Conservation (phyloP, 2,888 invertebrate species). For the Carpatolechia fugitivella region DNA sequence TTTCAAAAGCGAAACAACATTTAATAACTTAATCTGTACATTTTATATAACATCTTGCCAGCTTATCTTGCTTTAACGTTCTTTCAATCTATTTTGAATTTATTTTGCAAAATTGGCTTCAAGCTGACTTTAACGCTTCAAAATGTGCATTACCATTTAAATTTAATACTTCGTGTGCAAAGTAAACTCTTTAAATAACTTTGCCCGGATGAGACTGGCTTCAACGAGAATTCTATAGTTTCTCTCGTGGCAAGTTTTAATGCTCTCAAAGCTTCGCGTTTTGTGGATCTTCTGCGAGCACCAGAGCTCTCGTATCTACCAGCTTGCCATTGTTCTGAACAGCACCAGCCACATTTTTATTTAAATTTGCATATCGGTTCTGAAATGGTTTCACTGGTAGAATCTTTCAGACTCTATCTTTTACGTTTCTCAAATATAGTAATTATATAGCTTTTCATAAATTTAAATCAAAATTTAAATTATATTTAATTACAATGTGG, state of each 20-base stretch:
- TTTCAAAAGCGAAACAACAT: not conserved
- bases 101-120: conserved; percentile 23
- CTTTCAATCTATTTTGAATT: conserved; percentile 10
- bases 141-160: conserved; percentile 25
- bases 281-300: conserved; percentile 36
- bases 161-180: conserved; percentile 32
- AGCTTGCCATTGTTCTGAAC: conserved; percentile 11
- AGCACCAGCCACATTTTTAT: conserved; percentile 5
- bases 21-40: not conserved
- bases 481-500: too few relatives aligned
- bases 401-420: not conserved
- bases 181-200: conserved; percentile 38
- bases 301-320: conserved; percentile 40
- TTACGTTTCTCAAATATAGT: too few relatives aligned
- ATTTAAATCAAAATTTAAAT: too few relatives aligned
- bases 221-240: conserved; percentile 49
- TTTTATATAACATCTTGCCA: not conserved
- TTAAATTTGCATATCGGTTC: conserved; percentile 6
- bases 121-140: conserved; percentile 32
- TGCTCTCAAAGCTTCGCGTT: conserved; percentile 35
- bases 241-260: conserved; percentile 57
- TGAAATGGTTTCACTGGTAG: not conserved
- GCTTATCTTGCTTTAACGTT: conserved; percentile 1
- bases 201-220: conserved; percentile 36
- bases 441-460: too few relatives aligned